Percentiles rank a stretch among this genome's conserved stretches.
Conservation (phyloP, 2,113 vertebrate species). For the Cygnus atratus region DNA sequence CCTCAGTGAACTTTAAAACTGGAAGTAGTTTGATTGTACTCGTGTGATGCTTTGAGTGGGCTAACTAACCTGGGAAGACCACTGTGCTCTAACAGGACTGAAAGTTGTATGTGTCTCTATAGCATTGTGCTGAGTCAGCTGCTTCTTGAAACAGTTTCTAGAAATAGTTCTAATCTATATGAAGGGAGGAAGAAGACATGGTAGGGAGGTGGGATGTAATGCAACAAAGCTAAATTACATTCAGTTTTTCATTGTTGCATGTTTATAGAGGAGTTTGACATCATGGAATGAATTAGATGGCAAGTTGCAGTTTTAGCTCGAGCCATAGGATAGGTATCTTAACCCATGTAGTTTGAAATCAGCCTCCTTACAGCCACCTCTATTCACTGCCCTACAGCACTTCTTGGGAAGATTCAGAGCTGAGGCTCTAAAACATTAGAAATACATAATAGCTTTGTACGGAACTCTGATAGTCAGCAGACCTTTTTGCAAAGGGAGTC, state of each 20-base stretch:
- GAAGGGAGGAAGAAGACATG: neutral
- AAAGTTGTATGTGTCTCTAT: neutral
- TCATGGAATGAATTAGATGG: neutral
- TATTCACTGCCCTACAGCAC: neutral
- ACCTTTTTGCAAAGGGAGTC: neutral
- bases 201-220: neutral
- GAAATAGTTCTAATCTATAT: neutral
- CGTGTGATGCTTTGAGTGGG: neutral
- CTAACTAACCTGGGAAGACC: neutral
- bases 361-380: neutral
- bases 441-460: neutral
- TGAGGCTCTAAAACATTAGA: neutral
- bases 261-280: neutral
- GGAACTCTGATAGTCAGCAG: neutral
- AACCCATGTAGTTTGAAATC: neutral
- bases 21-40: neutral
- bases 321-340: neutral
- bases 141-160: neutral
- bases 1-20: neutral
- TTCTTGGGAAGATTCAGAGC: neutral
- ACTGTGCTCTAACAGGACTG: neutral
- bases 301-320: neutral
- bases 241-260: neutral
- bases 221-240: neutral
- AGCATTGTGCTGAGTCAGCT: neutral